Base-by-base conservation (phyloP, 2,113 vertebrate genomes). In the Hypanus sabinus region DNA sequence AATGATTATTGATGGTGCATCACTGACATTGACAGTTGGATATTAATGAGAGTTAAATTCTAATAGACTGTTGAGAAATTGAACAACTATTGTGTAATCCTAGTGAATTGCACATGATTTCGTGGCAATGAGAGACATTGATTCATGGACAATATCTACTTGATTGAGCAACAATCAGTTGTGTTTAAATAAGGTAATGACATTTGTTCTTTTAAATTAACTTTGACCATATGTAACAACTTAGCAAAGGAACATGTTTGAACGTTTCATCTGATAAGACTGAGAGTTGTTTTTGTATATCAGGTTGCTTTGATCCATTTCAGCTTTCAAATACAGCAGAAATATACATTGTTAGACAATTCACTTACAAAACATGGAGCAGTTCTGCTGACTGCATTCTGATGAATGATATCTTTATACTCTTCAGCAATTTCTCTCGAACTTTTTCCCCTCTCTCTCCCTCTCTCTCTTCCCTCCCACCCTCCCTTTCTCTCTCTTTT, bases 241-340 rank as follows among this genome's bases (percentile, higher is more conserved):
- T 70, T 36, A 91, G 16, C 8, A 36, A 91, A 91, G 30, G 88
- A 70, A 38, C 87, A 1, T 16, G 12, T 91, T 62, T 70, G n/a
- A 91, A 36, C 68, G n/a, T 68, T 65, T 91, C 65, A 91, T 70
- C 88, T 91, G 62, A 91, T 68, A 91, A 70, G n/a, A 68, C n/a
- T 70, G 88, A 91, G n/a, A 91, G 62, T 62, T 91, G 88, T 91
- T 91, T 38, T 91, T 91, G 20, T 91, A 33, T 36, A 68, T 91
- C 88, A 91, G 60, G 60, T 30, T 91, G 88, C 36, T 68, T 65
- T 70, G 60, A 91, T 91, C 88, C 88, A 91, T 70, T 91, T 70
- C 60, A n/a, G 88, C 68, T 70, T 91, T 91, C 33, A 91, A 91
- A 91, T 70, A 20, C 27, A 90, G 60, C 60, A 90, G 87, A 62